Evolutionary conservation across 1,140 invertebrate genomes (phyloP), one percentile per base, ranked within the genome.

Genomic region (Drosophila sulfurigaster): DNA sequence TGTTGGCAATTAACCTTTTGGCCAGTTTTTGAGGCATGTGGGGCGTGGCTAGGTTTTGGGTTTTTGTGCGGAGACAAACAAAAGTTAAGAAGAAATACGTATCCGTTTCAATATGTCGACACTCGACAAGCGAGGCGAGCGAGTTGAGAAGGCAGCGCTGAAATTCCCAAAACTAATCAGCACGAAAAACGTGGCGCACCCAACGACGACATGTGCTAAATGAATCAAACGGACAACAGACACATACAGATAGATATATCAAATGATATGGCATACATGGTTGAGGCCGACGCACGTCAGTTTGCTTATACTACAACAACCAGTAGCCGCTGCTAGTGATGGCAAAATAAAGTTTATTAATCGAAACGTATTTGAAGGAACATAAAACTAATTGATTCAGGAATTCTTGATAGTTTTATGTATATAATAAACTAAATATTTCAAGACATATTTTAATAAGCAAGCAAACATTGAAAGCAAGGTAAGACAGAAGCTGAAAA

Each of bases 101-200:
- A 68, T 67, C 45, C 52, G 68, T 68, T 75, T 69, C 74, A 79
- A 82, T 72, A 49, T 46, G 45, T 60, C 35, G 43, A 20, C 45
- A 60, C 20, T 28, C 68, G 81, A 74, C 81, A 77, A 78, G 68
- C 70, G 56, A 81, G 82, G 78, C 75, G n/a, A n/a, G n/a, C 62
- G 43, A 70, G 28, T 63, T 25, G 70, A 66, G n/a, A n/a, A n/a
- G 56, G 20, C 57, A 20, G 52, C 41, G 76, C 72, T 51, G 62
- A 71, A 82, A 87, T 82, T 87, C 82, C 82, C 82, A 87, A 88
- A 87, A 79, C 83, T 87, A 87, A 87, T 87, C 82, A 87, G 72
- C 66, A 67, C 45, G 57, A 76, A 77, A 76, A 83, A 83, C 68
- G 78, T 66, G 78, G 62, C 54, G 45, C 25, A 56, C 38, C 54